Percentiles rank a stretch among this genome's conserved stretches.
These are phyloP conservation scores for Gnatocerus cornutus DNA, from an alignment of 2,888 invertebrate species.

Conservation along the genomic window DNA sequence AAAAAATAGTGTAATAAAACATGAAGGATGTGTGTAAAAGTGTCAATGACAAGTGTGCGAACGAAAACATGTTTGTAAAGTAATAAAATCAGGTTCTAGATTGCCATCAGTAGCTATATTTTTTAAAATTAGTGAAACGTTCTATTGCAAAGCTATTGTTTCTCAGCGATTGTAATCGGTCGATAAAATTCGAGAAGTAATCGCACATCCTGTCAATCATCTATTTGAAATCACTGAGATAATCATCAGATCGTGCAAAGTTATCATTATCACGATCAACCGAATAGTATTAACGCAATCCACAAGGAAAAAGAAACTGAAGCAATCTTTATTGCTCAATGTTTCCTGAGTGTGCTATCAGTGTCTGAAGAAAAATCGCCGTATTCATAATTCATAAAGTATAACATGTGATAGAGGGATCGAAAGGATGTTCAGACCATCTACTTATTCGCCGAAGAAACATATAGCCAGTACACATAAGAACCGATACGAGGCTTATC, in stretches of 20 bases:
- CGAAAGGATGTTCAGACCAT: constrained; percentile 49
- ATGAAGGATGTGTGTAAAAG: too few relatives aligned
- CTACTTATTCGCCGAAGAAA: constrained; percentile 52
- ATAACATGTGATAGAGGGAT: constrained; percentile 50
- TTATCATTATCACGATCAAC: constrained; percentile 7
- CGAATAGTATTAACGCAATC: constrained; percentile 9
- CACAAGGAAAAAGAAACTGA: constrained; percentile 3
- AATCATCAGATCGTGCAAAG: neutral
- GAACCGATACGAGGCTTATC: constrained; percentile 59
- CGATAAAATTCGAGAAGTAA: too few relatives aligned
- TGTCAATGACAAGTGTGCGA: too few relatives aligned
- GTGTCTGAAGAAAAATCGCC: constrained; percentile 50
- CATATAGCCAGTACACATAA: constrained; percentile 50
- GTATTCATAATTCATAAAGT: constrained; percentile 59
- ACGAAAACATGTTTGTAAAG: too few relatives aligned
- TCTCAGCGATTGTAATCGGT: too few relatives aligned
- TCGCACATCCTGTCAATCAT: neutral
- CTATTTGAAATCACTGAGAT: neutral
- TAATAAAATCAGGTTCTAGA: too few relatives aligned
- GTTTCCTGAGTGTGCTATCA: constrained; percentile 30
- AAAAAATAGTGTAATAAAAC: too few relatives aligned
- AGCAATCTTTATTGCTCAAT: constrained; percentile 13
- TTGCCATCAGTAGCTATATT: too few relatives aligned
- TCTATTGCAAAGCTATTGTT: too few relatives aligned
- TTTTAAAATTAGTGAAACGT: too few relatives aligned